These are phyloP conservation scores for Mesochorus sp. DNA, from an alignment of 2,888 invertebrate species.

Conservation along the genomic window DNA sequence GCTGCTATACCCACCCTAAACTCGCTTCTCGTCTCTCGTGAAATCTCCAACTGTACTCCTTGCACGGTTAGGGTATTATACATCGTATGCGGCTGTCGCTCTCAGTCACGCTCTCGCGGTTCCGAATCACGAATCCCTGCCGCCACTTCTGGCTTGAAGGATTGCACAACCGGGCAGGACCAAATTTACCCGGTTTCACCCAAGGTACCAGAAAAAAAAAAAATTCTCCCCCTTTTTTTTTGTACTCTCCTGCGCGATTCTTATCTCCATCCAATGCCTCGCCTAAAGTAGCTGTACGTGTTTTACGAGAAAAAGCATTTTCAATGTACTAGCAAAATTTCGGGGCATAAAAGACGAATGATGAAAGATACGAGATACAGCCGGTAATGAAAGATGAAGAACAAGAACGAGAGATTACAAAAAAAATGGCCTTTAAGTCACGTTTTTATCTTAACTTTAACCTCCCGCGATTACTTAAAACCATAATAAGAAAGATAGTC, in stretches of 20 bases:
- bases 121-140: conserved; percentile 35
- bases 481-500: too few species aligned
- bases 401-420: too few species aligned
- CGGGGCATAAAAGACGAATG: too few species aligned
- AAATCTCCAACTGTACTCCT: conserved; percentile 24
- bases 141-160: conserved; percentile 5
- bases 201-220: background rate
- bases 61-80: conserved; percentile 10
- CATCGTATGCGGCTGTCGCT: conserved; percentile 46
- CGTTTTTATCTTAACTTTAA: too few species aligned
- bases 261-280: background rate
- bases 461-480: too few species aligned
- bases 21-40: conserved; percentile 28
- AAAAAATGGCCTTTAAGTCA: too few species aligned
- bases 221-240: background rate
- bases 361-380: too few species aligned
- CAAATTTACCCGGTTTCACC: background rate
- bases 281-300: too few species aligned
- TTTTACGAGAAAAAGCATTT: too few species aligned
- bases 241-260: background rate
- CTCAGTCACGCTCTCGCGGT: conserved; percentile 47
- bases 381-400: too few species aligned
- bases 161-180: conserved; percentile 4
- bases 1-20: conserved; percentile 1
- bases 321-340: too few species aligned